These are phyloP conservation scores for Cheiracanthium punctorium DNA, from an alignment of 2,888 invertebrate species.

Conservation along the genomic window DNA sequence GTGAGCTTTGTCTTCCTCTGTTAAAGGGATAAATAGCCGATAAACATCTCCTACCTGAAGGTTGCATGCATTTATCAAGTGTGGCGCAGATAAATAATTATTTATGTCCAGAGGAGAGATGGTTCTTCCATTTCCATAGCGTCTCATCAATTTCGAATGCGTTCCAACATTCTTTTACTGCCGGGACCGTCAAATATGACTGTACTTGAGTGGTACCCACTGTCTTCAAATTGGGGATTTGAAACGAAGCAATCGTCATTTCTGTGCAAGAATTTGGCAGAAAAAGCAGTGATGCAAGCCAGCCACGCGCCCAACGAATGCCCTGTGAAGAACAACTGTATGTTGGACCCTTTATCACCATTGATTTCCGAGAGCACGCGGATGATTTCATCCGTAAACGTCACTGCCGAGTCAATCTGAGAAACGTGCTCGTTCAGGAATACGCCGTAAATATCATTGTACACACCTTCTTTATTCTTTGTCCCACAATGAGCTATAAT, in stretches of 20 bases:
- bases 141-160: not conserved
- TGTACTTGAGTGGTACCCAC: slow-evolving; percentile 9
- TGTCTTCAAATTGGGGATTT: not conserved
- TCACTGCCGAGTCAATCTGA: slow-evolving; percentile 14
- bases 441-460: too few relatives aligned
- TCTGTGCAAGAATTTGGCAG: not conserved
- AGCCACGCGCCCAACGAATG: slow-evolving; percentile 23
- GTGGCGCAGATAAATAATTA: not conserved
- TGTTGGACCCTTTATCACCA: not conserved
- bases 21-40: not conserved
- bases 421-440: too few relatives aligned
- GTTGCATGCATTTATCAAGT: slow-evolving; percentile 12
- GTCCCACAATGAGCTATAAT: too few relatives aligned
- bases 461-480: too few relatives aligned
- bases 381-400: not conserved
- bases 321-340: slow-evolving; percentile 16
- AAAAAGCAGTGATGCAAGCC: slow-evolving; percentile 3
- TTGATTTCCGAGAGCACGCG: not conserved
- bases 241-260: not conserved
- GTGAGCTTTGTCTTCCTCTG: not conserved
- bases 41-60: not conserved
- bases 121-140: not conserved
- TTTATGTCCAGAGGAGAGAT: slow-evolving; percentile 3
- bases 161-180: not conserved
- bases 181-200: slow-evolving; percentile 16